Evolutionary conservation across 30 jellyfish, hydroid and myxozoan genomes (phyloP).

Genomic region (Aurelia sp.): DNA sequence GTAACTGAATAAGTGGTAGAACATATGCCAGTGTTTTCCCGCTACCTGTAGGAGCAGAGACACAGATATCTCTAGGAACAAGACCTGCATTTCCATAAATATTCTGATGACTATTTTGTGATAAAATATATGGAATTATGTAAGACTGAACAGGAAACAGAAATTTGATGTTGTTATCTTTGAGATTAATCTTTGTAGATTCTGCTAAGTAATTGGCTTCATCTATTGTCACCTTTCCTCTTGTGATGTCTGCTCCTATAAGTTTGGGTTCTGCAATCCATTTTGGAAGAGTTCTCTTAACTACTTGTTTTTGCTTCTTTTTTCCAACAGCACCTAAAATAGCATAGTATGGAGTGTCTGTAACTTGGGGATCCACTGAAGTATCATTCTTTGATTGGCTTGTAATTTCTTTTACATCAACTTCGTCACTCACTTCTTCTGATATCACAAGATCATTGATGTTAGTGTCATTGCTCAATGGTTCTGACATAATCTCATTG

Average conservation of each 20-base stretch:
- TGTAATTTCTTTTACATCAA: neutral
- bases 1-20: conserved; percentile 76
- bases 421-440: neutral
- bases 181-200: conserved; percentile 39
- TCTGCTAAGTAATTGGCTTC: conserved; percentile 31
- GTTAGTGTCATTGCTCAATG: neutral
- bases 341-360: conserved; percentile 29
- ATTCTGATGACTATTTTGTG: conserved; percentile 35
- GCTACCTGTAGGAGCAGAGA: conserved; percentile 97
- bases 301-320: conserved; percentile 33
- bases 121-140: conserved; percentile 70
- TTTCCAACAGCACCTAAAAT: conserved; percentile 50
- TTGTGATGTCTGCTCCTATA: conserved; percentile 43
- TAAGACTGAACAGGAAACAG: conserved; percentile 87
- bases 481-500: neutral
- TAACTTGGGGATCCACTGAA: neutral
- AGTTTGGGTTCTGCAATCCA: conserved; percentile 86
- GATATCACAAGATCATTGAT: neutral
- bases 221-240: conserved; percentile 21
- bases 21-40: conserved; percentile 92
- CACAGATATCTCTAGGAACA: conserved; percentile 89
- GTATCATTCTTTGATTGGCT: neutral
- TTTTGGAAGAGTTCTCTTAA: conserved; percentile 77
- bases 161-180: conserved; percentile 26
- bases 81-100: conserved; percentile 61